A percentile compares a stretch with the other conserved stretches of the same genome.
Conservation (phyloP, 2,797 vertebrate genomes). For the Echeneis naucrates region DNA sequence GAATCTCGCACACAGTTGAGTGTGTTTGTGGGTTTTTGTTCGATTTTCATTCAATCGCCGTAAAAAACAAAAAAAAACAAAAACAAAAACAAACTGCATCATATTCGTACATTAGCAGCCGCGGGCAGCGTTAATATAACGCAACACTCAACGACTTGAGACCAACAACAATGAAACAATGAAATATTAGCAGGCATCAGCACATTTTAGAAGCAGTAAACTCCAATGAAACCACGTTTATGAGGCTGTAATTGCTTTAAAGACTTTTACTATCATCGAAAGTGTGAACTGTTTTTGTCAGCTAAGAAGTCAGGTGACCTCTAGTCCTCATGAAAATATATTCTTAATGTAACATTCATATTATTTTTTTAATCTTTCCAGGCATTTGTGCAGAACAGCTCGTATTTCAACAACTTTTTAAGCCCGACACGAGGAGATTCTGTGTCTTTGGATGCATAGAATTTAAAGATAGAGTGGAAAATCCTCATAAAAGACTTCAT, state of each 20-base stretch:
- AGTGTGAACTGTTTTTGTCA: not conserved
- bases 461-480: constrained; percentile 16
- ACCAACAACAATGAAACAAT: not conserved
- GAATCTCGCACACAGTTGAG: not conserved
- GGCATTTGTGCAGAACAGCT: not conserved
- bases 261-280: not conserved
- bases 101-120: not conserved
- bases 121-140: not conserved
- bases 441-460: too few species aligned
- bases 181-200: not conserved
- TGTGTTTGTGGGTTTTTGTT: not conserved
- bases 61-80: too few species aligned
- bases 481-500: constrained; percentile 36
- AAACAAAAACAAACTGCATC: constrained; percentile 1
- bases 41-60: not conserved
- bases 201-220: constrained; percentile 3
- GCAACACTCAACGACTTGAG: not conserved
- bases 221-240: constrained; percentile 14
- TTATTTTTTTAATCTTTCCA: not conserved
- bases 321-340: not conserved
- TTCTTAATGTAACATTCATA: not conserved
- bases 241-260: constrained; percentile 1
- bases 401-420: not conserved
- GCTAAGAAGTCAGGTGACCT: not conserved
- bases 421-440: not conserved